Evolutionary conservation across 2,888 invertebrate genomes (phyloP).

Genomic region (Philaethria dido): DNA sequence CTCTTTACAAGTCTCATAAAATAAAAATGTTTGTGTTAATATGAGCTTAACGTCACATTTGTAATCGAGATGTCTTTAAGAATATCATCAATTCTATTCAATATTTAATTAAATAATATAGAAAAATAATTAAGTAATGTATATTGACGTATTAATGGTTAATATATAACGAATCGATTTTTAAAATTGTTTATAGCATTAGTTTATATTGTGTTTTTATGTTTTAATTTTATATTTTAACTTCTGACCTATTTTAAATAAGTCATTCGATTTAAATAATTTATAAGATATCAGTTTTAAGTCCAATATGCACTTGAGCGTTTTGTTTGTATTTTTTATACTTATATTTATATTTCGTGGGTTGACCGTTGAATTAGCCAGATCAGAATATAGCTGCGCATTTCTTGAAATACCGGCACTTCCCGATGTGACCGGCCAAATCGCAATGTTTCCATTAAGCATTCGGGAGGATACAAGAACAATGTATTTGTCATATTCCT

Average conservation of each 20-base stretch:
- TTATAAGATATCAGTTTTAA: neutral
- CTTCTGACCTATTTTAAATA: neutral
- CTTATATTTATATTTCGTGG: no score
- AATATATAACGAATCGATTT: neutral
- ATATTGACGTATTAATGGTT: neutral
- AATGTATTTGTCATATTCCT: no score
- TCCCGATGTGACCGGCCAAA: no score
- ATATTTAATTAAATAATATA: neutral
- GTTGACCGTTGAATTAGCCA: no score
- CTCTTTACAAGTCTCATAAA: no score
- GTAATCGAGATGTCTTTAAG: neutral
- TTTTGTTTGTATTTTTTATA: neutral
- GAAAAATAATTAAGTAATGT: neutral
- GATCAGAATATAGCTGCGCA: no score
- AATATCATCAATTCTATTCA: neutral
- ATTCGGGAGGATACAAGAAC: no score
- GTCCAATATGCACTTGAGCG: neutral
- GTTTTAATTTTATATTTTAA: neutral
- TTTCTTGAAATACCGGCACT: no score
- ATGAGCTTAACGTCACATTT: no score
- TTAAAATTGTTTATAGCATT: neutral
- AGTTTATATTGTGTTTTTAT: neutral
- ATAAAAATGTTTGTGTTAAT: no score
- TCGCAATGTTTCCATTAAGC: no score
- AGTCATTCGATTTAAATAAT: constrained; percentile 1